Evolutionary conservation across 1,140 invertebrate species (phyloP), one percentile per base, ranked within the genome.

Genomic region (Bombus confusus): DNA sequence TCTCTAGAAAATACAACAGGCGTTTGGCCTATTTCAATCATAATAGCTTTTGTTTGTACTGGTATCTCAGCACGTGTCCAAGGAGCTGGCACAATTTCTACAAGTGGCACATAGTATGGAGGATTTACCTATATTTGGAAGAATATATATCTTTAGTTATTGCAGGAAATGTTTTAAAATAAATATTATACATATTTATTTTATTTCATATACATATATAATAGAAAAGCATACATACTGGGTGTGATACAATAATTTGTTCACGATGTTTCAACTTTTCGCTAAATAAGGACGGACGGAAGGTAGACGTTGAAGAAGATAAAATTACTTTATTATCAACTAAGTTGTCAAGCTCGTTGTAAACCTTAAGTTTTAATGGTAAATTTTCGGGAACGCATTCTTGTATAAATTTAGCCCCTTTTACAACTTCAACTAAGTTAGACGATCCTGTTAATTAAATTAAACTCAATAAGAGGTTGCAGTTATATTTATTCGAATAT

Each of bases 341-440:
- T 1, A 98, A 93, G 84, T 96, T 95, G 93, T 99, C 98, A 37
- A 99, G 92, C 72, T 98, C 95, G 80, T 95, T 95, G 92, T 97
- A 99, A 10, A 99, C 96, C 93, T 97, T 97, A 69, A 96, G 96
- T 93, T 99, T 99, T 74, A 99, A 93, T 2, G 98, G 97, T 31
- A 99, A 91, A 88, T 97, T 97, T 95, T 99, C 98, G 28, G 99
- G 98, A 1, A 99, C 97, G 95, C 98, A 99, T 96, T 99, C 98
- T 95, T 99, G 97, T 69, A 98, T 95, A 80, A 98, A 96, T 39
- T 97, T 96, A 0, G 98, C 97, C 66, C 95, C 97, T 91, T 97
- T 97, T 0, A 97, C 96, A 47, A 97, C 96, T 39, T 97, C 96
- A 71, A 95, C 95, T 64, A 98, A 92, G 88, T 96, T 96, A 2